Evolutionary conservation across 2,888 invertebrate genomes (phyloP), one percentile per base, ranked within the genome.

Genomic region (Hedychridium roseum): DNA sequence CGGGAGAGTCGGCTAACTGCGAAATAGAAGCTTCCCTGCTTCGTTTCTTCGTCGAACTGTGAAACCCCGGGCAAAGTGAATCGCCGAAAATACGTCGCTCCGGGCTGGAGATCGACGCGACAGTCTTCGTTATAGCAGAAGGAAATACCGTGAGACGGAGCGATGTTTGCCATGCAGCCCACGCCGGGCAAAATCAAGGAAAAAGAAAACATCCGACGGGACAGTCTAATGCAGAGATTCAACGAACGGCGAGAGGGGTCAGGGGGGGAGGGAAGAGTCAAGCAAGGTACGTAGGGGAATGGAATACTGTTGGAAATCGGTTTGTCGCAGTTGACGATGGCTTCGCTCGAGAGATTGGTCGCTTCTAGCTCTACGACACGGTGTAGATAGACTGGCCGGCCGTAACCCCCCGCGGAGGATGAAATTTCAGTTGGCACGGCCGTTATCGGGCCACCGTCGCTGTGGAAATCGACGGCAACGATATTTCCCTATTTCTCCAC

Each of bases 381-480:
- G n/a, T n/a, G n/a, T n/a, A n/a, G n/a, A n/a, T n/a, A n/a, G n/a
- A n/a, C n/a, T n/a, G n/a, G n/a, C n/a, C n/a, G n/a, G n/a, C n/a
- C 36, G 16, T 34, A 12, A n/a, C 3, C 26, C 34, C 27, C 35
- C 20, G 12, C 12, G 43, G 16, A 31, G 51, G 51, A 64, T 54
- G 57, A 63, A 64, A 63, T 64, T 64, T 64, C 57, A 60, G 60
- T 63, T 59, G 54, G 40, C 48, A 50, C 42, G 32, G 38, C 45
- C 30, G 48, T 12, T 42, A 54, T 58, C 58, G 48, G 26, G 28
- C 52, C 53, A 38, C 34, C 43, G 45, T 41, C 47, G 51, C 58
- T 45, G n/a, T n/a, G n/a, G n/a, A n/a, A n/a, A n/a, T n/a, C 46
- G 35, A 45, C 43, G 32, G 27, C 41, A 53, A 48, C 43, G 43